Percentiles rank a stretch among this genome's conserved stretches.
Conservation (phyloP, 2,113 vertebrate genomes). For the Ia io region DNA sequence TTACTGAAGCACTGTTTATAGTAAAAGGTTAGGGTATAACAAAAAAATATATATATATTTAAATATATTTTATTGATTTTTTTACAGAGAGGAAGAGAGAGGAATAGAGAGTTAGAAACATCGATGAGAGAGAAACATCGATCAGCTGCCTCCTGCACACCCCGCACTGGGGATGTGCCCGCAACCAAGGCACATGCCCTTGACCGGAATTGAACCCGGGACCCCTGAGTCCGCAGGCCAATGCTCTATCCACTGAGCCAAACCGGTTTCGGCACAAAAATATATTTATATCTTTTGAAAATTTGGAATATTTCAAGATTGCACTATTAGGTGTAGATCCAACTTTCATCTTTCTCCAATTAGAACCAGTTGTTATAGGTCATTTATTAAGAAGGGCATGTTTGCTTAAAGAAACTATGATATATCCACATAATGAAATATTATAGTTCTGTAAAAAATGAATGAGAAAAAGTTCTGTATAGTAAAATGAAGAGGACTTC, state of each 20-base stretch:
- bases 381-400: not conserved
- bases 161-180: too few species aligned
- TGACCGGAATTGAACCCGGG: too few species aligned
- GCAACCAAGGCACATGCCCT: too few species aligned
- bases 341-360: slow-evolving; percentile 18
- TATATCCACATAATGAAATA: not conserved
- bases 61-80: too few species aligned
- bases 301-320: slow-evolving; percentile 11
- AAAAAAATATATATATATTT: not conserved
- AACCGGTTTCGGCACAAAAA: too few species aligned
- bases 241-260: too few species aligned
- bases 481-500: not conserved
- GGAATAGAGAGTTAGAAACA: too few species aligned
- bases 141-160: too few species aligned
- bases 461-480: slow-evolving; percentile 18
- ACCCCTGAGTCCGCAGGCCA: too few species aligned
- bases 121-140: too few species aligned
- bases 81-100: too few species aligned
- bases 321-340: not conserved
- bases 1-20: not conserved
- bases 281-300: not conserved
- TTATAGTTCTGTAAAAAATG: slow-evolving; percentile 21
- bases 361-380: not conserved
- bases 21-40: not conserved
- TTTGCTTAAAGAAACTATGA: not conserved